phyloP scores from a whole-genome alignment of 2,888 invertebrate species.

The Eustalomyia histrio region DNA sequence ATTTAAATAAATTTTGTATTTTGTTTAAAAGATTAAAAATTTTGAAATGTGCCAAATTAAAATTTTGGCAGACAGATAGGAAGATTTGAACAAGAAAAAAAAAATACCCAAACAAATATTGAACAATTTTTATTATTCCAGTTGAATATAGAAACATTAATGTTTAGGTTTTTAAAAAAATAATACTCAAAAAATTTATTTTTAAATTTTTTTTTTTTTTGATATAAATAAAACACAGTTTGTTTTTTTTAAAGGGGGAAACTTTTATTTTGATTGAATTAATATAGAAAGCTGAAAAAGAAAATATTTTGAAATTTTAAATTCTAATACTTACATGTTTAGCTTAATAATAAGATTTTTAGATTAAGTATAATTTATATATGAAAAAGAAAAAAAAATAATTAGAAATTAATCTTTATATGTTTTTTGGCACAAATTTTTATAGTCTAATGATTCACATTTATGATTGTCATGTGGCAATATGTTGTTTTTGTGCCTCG shows the following conservation, averaged over 20 bases:
- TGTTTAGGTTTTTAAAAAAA: not conserved
- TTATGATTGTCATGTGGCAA: conserved; percentile 62
- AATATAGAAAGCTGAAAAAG: not conserved
- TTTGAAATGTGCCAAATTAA: conserved; percentile 47
- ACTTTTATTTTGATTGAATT: not conserved
- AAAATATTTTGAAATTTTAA: conserved; percentile 3
- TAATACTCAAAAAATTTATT: not conserved
- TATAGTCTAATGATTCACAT: conserved; percentile 58
- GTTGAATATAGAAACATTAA: not conserved
- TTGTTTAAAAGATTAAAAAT: not conserved
- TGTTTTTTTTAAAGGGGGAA: not conserved
- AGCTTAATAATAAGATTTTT: not conserved
- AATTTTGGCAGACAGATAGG: conserved; percentile 5
- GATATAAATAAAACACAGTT: not conserved
- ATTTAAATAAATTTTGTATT: conserved; percentile 1
- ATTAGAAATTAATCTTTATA: conserved; percentile 28
- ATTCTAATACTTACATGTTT: not conserved
- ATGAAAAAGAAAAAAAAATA: conserved; percentile 8
- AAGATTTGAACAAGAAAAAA: not conserved
- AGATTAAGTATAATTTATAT: conserved; percentile 1
- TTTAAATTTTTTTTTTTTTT: no score
- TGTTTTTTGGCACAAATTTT: conserved; percentile 54
- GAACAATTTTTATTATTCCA: not conserved
- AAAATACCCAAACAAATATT: not conserved
- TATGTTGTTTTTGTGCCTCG: conserved; percentile 27